Percentiles rank a stretch among this genome's conserved stretches.
phyloP scores from a whole-genome alignment of 2,888 invertebrate genomes.

The Cheilosia impressa region DNA sequence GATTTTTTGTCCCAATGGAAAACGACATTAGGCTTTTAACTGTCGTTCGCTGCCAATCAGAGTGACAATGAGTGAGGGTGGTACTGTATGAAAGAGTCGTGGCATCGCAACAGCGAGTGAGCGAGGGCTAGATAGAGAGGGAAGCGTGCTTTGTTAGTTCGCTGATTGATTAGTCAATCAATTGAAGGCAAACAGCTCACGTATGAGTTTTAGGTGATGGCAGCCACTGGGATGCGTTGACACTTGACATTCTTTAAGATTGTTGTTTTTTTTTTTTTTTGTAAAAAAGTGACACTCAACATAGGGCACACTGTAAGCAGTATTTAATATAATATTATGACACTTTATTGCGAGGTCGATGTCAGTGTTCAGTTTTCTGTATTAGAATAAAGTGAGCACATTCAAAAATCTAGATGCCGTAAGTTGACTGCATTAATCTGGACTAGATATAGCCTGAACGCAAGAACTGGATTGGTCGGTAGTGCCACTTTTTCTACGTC shows the following conservation, averaged over 20 bases:
- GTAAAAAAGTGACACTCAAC: conserved; percentile 9
- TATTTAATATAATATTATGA: too few relatives aligned
- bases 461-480: too few relatives aligned
- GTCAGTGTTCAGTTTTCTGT: too few relatives aligned
- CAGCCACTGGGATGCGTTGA: conserved; percentile 15
- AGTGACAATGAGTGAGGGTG: conserved; percentile 32
- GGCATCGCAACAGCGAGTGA: background rate
- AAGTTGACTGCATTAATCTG: too few relatives aligned
- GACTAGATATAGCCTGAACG: too few relatives aligned
- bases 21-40: conserved; percentile 41
- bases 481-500: too few relatives aligned
- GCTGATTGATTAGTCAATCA: conserved; percentile 58
- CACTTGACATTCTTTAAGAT: conserved; percentile 43
- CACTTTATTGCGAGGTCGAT: too few relatives aligned
- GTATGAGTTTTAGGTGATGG: conserved; percentile 1
- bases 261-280: too few relatives aligned
- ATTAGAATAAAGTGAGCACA: too few relatives aligned
- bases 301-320: background rate
- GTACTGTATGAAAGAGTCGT: background rate
- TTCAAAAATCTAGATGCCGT: too few relatives aligned
- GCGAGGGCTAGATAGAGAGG: conserved; percentile 1
- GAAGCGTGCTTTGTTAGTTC: background rate
- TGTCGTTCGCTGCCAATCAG: conserved; percentile 54
- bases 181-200: background rate
- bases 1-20: too few relatives aligned